Evolutionary conservation across 2,888 invertebrate species (phyloP), one percentile per base, ranked within the genome.

Genomic region (Scaptomyza caliginosa): DNA sequence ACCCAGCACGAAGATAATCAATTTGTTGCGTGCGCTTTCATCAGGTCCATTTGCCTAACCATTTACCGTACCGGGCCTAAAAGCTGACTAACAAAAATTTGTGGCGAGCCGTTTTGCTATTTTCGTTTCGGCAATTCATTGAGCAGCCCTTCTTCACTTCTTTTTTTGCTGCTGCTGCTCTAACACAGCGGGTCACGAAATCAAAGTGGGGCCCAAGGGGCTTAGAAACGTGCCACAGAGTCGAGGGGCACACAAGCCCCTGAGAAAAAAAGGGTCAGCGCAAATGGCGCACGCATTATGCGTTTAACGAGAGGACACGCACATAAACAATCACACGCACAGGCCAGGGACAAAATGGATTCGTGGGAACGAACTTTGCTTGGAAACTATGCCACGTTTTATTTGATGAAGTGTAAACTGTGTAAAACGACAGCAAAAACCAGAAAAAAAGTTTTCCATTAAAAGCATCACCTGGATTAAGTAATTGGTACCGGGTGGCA

Each of bases 321-420:
- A 62, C 57, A 40, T 54, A 30, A 38, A 56, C 52, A 26, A 6
- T 6, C 62, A 43, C 32, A 42, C 19, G 36, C 45, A 55, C 28
- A 55, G 55, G n/a, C 4, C 8, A 34, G 16, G 16, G 34, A 34
- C 16, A 16, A 16, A 34, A 34, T 60, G 54, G 48, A 43, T 43
- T 58, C 19, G 36, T 11, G 55, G 17, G 30, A 16, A 48, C 11
- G 13, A 19, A 34, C 43, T 39, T 32, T 16, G 30, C 42, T 43
- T 38, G 23, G 60, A 70, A 70, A 71, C 66, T 56, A 54, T 60
- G 63, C 71, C 75, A 80, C 67, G 69, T 63, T 76, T 68, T 66
- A 71, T 74, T 73, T 76, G 85, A 87, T 87, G 83, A 81, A 80
- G 86, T 88, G 88, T 72, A 76, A 88, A 88, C 72, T 71, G 74